phyloP scores from a whole-genome alignment of 2,797 vertebrate species.

The Orientallactaga sibirica region DNA sequence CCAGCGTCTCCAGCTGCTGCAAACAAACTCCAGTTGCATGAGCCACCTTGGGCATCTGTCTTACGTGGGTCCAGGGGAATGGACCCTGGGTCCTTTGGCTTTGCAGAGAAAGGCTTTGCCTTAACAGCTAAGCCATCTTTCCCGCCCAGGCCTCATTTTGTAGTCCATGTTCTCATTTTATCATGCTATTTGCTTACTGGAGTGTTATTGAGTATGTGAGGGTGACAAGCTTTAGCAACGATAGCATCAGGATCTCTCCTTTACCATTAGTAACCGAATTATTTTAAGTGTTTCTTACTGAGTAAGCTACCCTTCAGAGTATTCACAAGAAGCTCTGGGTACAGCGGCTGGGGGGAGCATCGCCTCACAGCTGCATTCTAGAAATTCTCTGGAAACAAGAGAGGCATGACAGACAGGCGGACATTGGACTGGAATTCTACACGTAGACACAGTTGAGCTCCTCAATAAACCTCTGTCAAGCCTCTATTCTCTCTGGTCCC shows the following conservation, averaged over 20 bases:
- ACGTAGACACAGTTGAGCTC: background rate
- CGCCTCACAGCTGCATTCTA: background rate
- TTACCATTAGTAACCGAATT: conserved; percentile 64
- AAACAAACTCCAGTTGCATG: too few relatives aligned
- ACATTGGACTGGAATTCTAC: background rate
- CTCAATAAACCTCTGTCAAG: background rate
- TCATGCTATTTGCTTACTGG: conserved; percentile 56
- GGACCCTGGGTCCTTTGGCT: too few relatives aligned
- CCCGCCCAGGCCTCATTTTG: background rate
- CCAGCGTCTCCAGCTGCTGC: too few relatives aligned
- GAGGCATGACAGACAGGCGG: background rate
- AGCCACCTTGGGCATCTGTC: too few relatives aligned
- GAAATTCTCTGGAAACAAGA: background rate
- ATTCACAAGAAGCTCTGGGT: background rate
- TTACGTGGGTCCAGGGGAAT: too few relatives aligned
- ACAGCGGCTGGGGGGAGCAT: background rate
- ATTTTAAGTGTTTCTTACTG: conserved; percentile 13
- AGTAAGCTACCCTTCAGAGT: background rate
- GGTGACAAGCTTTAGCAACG: background rate
- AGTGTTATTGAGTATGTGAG: background rate
- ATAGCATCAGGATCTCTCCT: background rate
- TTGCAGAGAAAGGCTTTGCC: too few relatives aligned
- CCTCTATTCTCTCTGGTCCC: background rate
- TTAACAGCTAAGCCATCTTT: too few relatives aligned
- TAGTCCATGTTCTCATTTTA: conserved; percentile 17